Evolutionary conservation across 2,113 vertebrate genomes (phyloP), one percentile per base, ranked within the genome.

Genomic region (Crotalus tigris): DNA sequence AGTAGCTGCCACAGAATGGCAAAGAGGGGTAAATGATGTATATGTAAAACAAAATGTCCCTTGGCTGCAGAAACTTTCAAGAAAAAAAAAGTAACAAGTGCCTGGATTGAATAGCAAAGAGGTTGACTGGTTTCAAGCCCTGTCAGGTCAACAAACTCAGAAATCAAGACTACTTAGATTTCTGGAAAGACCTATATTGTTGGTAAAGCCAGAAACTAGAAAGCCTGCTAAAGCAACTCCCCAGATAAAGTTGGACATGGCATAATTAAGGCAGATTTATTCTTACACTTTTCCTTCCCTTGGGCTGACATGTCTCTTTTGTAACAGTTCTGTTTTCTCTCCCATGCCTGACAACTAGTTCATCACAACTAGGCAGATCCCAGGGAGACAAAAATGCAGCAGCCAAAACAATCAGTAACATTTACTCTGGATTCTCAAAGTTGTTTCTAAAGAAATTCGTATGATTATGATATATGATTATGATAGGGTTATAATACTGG

Each of bases 361-460:
- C 69, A 39, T 39, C 69, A 81, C 15, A 81, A 81, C n/a, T 81
- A 39, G 2, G 17, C 39, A 81, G 4, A 51, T 49, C 10, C 49
- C 24, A 53, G 46, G 49, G 24, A 55, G 58, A 53, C 3, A 29
- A 24, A 51, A 9, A 39, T 81, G 17, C 17, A 54, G 13, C 46
- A 9, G 21, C 88, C 57, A 1, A 15, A 21, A 87, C n/a, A 24
- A 61, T 26, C 13, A 64, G 5, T 8, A 54, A 81, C 9, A 89
- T 88, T 64, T 3, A n/a, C 39, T 93, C 57, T 91, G 3, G 24
- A 0, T 15, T 23, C 81, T 57, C 33, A 92, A 92, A 94, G n/a
- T 11, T 92, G 24, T 19, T 93, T 94, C 92, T 95, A 57, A 91
- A 91, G n/a, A 85, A 44, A 19, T 15, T 91, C 13, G 44, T 86